Percentiles rank a stretch among this genome's conserved stretches.
Evolutionary conservation across 2,888 invertebrate genomes (phyloP).

Genomic region (Nasonovia ribisnigri): DNA sequence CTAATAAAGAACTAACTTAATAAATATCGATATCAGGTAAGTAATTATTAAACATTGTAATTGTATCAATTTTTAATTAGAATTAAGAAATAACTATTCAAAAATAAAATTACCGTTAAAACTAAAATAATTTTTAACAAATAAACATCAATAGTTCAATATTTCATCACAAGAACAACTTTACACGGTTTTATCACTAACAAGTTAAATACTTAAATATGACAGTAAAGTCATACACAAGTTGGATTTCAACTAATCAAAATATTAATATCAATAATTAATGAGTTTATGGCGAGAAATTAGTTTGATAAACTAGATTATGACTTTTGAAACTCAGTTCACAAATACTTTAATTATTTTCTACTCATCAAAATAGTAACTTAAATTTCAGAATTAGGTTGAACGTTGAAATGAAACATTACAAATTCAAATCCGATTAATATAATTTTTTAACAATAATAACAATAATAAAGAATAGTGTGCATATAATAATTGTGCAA

Average conservation of each 20-base stretch:
- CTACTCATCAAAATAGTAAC: background rate
- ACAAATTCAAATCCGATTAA: background rate
- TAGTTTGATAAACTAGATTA: background rate
- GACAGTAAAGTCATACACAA: background rate
- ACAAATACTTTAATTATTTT: background rate
- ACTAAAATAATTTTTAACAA: background rate
- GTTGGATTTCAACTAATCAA: background rate
- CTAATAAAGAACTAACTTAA: no score
- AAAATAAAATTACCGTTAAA: background rate
- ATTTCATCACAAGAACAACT: background rate
- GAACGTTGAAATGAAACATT: background rate
- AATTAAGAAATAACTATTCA: background rate
- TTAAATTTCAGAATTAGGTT: background rate
- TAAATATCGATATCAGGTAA: no score
- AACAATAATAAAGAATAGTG: background rate
- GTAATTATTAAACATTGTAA: no score
- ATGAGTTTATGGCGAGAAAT: background rate
- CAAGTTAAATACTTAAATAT: background rate
- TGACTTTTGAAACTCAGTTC: background rate
- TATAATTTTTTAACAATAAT: background rate
- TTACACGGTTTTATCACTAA: background rate
- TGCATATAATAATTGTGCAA: no score
- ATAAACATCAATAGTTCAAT: background rate
- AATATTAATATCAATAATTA: conserved; percentile 1
- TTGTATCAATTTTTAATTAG: no score